Evolutionary conservation across 1,140 invertebrate genomes (phyloP), one percentile per base, ranked within the genome.

Genomic region (Drosophila bipectinata): DNA sequence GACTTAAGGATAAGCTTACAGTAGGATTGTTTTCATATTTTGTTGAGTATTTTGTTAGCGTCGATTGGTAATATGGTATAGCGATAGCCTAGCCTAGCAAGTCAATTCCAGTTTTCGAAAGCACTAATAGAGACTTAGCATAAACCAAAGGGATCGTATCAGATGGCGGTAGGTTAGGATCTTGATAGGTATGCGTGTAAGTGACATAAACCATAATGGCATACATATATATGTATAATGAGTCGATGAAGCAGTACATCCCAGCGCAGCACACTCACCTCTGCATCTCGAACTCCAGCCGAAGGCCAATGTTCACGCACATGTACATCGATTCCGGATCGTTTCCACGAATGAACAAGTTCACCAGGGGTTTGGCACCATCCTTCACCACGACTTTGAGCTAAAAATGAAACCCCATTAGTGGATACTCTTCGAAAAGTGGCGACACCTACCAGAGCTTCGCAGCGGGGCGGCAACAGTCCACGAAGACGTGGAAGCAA

Each of bases 21-120:
- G 47, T 60, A 84, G 71, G 59, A 58, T 76, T 67, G 44, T 45
- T 47, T 60, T 60, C 49, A 28, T 60, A 7, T 21, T 18, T 24
- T 56, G 59, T 54, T 32, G 73, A 71, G 26, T 15, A 37, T 73
- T 79, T 55, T 56, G 30, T 32, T 72, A 77, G 77, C 72, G 59
- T 44, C 41, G 41, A 44, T 44, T 12, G n/a, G 41, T 18, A 44
- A 44, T 44, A 44, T 12, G 15, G 14, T 14, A 44, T 77, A 77
- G 73, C 72, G 59, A 80, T 77, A 85, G 58, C 44, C 12, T 77
- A 85, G 58, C 44, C 12, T 59, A 66, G 62, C 68, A 77, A 69
- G 77, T 77, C 77, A 74, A 48, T 71, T 87, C 81, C 81, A 78
- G 81, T 78, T 85, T 75, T 82, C 68, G 81, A 81, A 85, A 85